A percentile compares a stretch with the other conserved stretches of the same genome.
Evolutionary conservation across 2,797 vertebrate genomes (phyloP).

Genomic region (Phoebastria nigripes): DNA sequence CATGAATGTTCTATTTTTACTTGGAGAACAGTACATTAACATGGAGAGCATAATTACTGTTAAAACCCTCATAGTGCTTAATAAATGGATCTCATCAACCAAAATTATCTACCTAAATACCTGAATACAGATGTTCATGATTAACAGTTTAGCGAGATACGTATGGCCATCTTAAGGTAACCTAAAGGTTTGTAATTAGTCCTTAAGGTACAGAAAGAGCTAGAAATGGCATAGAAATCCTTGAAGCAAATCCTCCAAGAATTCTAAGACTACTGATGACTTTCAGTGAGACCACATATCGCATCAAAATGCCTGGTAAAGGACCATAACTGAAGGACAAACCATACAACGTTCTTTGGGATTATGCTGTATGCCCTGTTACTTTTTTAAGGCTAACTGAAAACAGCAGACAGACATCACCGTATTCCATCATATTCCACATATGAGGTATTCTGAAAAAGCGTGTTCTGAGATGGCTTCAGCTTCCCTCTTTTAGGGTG

Average conservation of each 20-base stretch:
- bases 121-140: slow-evolving; percentile 8
- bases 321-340: background rate
- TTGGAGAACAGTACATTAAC: slow-evolving; percentile 40
- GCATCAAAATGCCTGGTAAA: background rate
- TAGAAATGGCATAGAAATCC: background rate
- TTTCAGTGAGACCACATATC: background rate
- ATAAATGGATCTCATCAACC: slow-evolving; percentile 45
- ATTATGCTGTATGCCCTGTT: background rate
- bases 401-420: background rate
- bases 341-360: accelerated
- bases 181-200: background rate
- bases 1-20: slow-evolving; percentile 59
- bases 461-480: background rate
- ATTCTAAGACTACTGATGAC: background rate
- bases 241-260: background rate
- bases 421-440: background rate
- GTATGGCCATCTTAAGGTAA: background rate
- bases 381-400: background rate
- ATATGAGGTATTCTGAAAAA: background rate
- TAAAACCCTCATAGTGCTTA: slow-evolving; percentile 36
- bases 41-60: slow-evolving; percentile 28
- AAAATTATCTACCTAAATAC: slow-evolving; percentile 28
- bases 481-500: background rate
- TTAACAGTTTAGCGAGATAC: background rate
- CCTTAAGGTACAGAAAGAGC: background rate